phyloP scores from a whole-genome alignment of 2,888 invertebrate species.

The Neoascia interrupta region DNA sequence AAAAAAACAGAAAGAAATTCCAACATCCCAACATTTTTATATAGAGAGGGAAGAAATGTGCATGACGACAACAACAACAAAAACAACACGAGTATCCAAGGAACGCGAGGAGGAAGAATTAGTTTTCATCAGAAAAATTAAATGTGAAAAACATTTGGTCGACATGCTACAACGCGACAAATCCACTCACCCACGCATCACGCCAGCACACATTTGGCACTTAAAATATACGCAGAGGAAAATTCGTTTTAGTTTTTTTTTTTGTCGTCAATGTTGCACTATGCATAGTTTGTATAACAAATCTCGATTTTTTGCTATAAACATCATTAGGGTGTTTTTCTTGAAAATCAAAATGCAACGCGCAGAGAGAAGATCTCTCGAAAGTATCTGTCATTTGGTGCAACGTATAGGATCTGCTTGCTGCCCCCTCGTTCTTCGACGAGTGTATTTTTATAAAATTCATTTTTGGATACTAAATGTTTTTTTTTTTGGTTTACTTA shows the following conservation, averaged over 20 bases:
- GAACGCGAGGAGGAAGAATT: slow-evolving; percentile 25
- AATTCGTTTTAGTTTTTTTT: slow-evolving; percentile 18
- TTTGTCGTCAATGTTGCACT: slow-evolving; percentile 26
- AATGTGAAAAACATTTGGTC: slow-evolving; percentile 69
- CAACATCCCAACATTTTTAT: slow-evolving; percentile 39
- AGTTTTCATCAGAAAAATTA: slow-evolving; percentile 69
- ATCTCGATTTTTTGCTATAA: slow-evolving; percentile 9
- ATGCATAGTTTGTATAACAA: slow-evolving; percentile 21
- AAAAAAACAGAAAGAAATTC: slow-evolving; percentile 34
- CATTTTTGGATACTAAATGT: slow-evolving; percentile 30
- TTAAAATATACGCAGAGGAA: slow-evolving; percentile 65
- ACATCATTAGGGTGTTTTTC: not conserved
- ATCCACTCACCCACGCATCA: slow-evolving; percentile 70
- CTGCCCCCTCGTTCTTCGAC: slow-evolving; percentile 12
- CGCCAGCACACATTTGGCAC: slow-evolving; percentile 70
- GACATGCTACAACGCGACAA: slow-evolving; percentile 69
- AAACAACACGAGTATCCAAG: slow-evolving; percentile 26
- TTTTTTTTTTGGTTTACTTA: slow-evolving; percentile 34
- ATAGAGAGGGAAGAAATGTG: not conserved
- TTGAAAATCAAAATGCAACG: not conserved
- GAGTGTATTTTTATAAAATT: slow-evolving; percentile 55
- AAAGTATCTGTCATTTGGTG: slow-evolving; percentile 51
- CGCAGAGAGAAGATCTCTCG: not conserved
- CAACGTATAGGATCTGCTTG: no score
- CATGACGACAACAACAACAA: slow-evolving; percentile 19